phyloP scores from a whole-genome alignment of 2,797 vertebrate species.

The Florisuga fusca region DNA sequence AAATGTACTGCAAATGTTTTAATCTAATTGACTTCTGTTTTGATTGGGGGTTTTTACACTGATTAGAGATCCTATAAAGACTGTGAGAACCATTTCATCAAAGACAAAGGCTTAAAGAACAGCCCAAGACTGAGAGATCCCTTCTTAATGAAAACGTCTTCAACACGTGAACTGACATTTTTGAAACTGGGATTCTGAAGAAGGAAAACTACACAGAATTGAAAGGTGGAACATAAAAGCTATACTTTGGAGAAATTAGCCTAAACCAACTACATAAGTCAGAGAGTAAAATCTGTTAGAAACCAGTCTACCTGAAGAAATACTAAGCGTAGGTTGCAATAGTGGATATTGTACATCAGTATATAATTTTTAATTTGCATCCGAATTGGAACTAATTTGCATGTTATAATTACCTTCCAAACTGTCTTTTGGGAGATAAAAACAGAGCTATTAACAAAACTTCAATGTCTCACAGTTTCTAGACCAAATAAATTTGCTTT shows the following conservation, averaged over 20 bases:
- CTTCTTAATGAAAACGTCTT: background rate
- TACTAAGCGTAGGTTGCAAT: background rate
- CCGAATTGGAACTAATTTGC: constrained; percentile 71
- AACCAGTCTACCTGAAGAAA: background rate
- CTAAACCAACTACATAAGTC: background rate
- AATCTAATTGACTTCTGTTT: constrained; percentile 51
- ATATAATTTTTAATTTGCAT: constrained; percentile 62
- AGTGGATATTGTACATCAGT: constrained; percentile 9
- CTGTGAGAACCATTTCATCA: constrained; percentile 30
- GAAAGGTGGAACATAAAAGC: background rate
- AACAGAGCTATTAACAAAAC: constrained; percentile 64
- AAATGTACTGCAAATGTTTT: constrained; percentile 39
- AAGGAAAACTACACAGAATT: background rate
- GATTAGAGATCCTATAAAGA: constrained; percentile 52
- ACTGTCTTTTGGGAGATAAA: constrained; percentile 75
- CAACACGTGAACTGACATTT: background rate
- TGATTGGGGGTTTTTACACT: constrained; percentile 32
- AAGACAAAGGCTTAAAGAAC: constrained; percentile 52
- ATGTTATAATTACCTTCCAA: constrained; percentile 77
- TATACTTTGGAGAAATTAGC: background rate
- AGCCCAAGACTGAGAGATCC: background rate
- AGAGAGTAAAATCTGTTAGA: background rate
- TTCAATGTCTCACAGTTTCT: constrained; percentile 61
- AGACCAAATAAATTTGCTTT: constrained; percentile 67
- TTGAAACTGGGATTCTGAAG: background rate